Percentiles rank a stretch among this genome's conserved stretches.
Evolutionary conservation across 2,797 vertebrate species (phyloP).

Genomic region (Gobio occitaniae): DNA sequence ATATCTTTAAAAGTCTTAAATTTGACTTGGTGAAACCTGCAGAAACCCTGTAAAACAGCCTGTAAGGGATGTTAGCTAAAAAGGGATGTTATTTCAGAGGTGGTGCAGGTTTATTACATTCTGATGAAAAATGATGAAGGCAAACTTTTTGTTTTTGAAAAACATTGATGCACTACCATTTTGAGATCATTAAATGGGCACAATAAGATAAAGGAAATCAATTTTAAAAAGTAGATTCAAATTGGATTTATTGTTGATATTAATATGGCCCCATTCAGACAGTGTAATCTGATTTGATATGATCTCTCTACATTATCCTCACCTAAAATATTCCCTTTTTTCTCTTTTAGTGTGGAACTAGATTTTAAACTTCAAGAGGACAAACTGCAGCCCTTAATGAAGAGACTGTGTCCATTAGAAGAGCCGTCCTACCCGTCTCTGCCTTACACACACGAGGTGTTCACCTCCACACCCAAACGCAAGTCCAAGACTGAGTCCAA

Average conservation of each 20-base stretch:
- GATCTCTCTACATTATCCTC: not conserved
- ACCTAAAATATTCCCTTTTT: slow-evolving; percentile 13
- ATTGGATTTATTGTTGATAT: not conserved
- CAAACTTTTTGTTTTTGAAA: too few species aligned
- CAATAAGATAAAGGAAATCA: not conserved
- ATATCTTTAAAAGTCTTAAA: too few species aligned
- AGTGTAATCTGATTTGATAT: not conserved
- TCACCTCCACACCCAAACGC: slow-evolving; percentile 96
- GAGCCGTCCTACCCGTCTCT: slow-evolving; percentile 90
- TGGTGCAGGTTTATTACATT: not conserved
- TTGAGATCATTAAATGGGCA: not conserved
- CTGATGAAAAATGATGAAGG: not conserved
- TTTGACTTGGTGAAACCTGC: too few species aligned
- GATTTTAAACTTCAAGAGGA: slow-evolving; percentile 99
- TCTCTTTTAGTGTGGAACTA: slow-evolving; percentile 88
- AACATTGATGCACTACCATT: too few species aligned
- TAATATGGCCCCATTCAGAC: not conserved
- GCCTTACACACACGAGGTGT: slow-evolving; percentile 96
- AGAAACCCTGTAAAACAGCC: not conserved
- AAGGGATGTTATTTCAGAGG: not conserved
- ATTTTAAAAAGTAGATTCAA: not conserved
- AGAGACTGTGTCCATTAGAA: slow-evolving; percentile 90
- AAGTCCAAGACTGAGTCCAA: slow-evolving; percentile 99
- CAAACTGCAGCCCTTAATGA: slow-evolving; percentile 94
- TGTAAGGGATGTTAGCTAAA: not conserved